Evolutionary conservation across 2,797 vertebrate species (phyloP).

Genomic region (Acanthornis magna): DNA sequence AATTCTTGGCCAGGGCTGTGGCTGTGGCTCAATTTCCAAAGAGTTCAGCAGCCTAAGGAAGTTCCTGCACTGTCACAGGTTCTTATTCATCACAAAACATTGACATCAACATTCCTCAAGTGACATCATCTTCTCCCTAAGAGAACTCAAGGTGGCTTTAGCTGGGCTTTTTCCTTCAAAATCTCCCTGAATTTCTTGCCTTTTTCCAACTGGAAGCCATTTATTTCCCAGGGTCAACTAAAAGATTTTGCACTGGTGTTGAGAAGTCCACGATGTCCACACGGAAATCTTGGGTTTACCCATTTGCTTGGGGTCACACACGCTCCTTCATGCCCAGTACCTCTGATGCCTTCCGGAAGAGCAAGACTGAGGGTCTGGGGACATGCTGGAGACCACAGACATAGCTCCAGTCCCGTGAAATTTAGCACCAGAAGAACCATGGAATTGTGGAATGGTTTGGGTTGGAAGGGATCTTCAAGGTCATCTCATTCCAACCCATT

Average conservation of each 20-base stretch:
- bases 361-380: neutral
- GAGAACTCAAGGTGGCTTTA: neutral
- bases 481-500: too few relatives aligned
- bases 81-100: neutral
- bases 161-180: neutral
- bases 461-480: neutral
- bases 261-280: rapidly evolving
- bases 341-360: neutral
- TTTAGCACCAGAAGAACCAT: neutral
- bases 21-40: neutral
- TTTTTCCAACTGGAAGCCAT: neutral
- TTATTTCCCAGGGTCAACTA: neutral
- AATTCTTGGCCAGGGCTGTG: neutral
- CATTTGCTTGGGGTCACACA: rapidly evolving
- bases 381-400: neutral
- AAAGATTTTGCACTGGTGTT: rapidly evolving
- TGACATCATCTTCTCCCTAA: neutral
- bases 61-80: neutral
- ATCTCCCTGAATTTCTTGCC: neutral
- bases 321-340: rapidly evolving
- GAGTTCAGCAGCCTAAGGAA: neutral
- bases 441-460: neutral
- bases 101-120: neutral
- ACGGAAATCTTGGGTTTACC: neutral
- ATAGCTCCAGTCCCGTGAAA: rapidly evolving